Base-by-base conservation (phyloP, 2,113 vertebrate species). In the Gasterosteus aculeatus region DNA sequence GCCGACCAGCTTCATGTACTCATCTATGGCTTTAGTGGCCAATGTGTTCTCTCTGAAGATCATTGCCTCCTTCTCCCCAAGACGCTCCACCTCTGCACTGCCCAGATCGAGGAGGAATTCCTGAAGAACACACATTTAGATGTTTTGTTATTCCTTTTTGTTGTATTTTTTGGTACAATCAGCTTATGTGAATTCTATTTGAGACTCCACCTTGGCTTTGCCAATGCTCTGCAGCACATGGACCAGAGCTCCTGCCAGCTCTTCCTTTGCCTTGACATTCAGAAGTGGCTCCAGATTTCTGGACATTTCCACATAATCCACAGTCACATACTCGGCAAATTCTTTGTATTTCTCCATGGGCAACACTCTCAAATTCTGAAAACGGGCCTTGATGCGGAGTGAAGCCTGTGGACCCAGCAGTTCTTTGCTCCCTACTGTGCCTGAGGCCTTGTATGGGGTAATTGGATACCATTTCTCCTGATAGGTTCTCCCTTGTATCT, bases 1-100 rank as follows among this genome's bases (percentile, higher is more conserved):
- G 4, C 97, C 97, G 72, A 99, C 97, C 87, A 99, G 92, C 81
- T 98, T 99, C 97, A 99, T 99, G 72, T 97, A 99, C 81, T 99
- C 97, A 3, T 99, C 97, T 0, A 99, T 97, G 76, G 97, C 97
- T 83, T 99, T 98, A 62, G 97, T 98, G 80, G 96, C 96, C 85
- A 99, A 80, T 0, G 97, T 98, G 90, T 99, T 98, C 92, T 98
- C 97, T 8, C 97, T 95, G 92, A 99, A 99, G 73, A 99, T 95
- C 84, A 98, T 83, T 0, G 96, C 95, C 80, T 98, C 96, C 0
- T 92, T 96, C 49, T 96, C 96, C 1, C 96, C 96, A 2, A 95
- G 94, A 29, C 97, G 97, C 2, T 95, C 92, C 35, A 98, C 92
- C 85, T 99, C 97, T 0, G 94, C 93, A 2, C 91, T 87, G 0